These are phyloP conservation scores for Aphelenchoides besseyi DNA, from an alignment of 1,140 invertebrate species.

Conservation along the genomic window DNA sequence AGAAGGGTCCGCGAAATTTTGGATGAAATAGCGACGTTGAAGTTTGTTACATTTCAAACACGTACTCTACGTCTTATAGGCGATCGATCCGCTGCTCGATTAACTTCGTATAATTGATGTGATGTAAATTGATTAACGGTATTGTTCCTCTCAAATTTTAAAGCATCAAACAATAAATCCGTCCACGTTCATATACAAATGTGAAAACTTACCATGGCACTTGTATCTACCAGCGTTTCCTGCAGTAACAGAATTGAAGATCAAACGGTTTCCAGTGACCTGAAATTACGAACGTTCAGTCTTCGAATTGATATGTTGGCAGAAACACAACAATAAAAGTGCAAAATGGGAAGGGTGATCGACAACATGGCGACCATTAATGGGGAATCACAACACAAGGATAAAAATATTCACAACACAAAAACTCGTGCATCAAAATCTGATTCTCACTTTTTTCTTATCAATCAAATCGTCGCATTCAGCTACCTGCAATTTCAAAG, in stretches of 20 bases:
- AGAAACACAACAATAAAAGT: neutral
- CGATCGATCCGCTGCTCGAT: slow-evolving; percentile 33
- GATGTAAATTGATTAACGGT: neutral
- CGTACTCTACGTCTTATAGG: no score
- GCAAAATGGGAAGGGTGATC: neutral
- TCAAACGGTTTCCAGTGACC: slow-evolving; percentile 58
- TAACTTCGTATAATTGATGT: neutral
- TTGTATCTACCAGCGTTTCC: slow-evolving; percentile 58
- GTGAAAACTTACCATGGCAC: slow-evolving; percentile 43
- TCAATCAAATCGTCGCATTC: slow-evolving; percentile 33
- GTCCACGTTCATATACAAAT: no score
- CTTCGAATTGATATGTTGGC: neutral
- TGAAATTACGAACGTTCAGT: slow-evolving; percentile 34
- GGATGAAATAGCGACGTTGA: no score
- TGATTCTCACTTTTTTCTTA: slow-evolving; percentile 34
- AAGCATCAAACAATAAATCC: no score
- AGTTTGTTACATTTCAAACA: no score
- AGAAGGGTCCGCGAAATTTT: no score
- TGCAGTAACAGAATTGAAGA: slow-evolving; percentile 54
- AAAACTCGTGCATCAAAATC: slow-evolving; percentile 8
- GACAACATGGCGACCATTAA: neutral
- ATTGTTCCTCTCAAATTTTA: no score
- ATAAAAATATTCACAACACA: slow-evolving; percentile 17
- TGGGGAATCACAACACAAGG: neutral
- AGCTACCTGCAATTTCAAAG: slow-evolving; percentile 29